Percentiles rank a stretch among this genome's conserved stretches.
Conservation (phyloP, 1,140 invertebrate genomes). For the Micrasema minimum region DNA sequence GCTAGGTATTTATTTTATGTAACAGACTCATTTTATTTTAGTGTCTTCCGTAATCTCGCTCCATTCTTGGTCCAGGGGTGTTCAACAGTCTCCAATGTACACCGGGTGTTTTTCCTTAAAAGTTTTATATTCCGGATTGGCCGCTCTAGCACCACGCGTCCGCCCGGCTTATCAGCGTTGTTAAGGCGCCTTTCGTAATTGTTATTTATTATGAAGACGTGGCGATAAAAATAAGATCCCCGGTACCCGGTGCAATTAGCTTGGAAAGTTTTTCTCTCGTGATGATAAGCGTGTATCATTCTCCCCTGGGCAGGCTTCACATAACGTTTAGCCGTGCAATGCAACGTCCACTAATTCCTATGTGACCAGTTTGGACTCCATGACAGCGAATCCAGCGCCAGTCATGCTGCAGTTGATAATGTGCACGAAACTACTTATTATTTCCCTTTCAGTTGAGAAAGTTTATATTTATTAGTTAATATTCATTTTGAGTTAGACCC, state of each 20-base stretch:
- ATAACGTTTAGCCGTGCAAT: slow-evolving; percentile 5
- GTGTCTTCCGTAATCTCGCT: slow-evolving; percentile 32
- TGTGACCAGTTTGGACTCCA: neutral
- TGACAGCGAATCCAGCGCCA: neutral
- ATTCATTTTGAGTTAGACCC: no score
- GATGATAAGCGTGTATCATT: slow-evolving; percentile 46
- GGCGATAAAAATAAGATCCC: slow-evolving; percentile 47
- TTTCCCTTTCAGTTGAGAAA: slow-evolving; percentile 33
- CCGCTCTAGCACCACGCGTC: neutral
- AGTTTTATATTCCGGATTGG: neutral
- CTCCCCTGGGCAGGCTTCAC: slow-evolving; percentile 14
- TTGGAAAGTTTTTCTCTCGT: slow-evolving; percentile 49
- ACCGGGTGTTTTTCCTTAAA: no score
- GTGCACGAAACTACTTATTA: slow-evolving; percentile 22
- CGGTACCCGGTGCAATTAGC: slow-evolving; percentile 46
- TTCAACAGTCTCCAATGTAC: no score
- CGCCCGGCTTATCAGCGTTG: slow-evolving; percentile 6
- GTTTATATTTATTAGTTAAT: no score
- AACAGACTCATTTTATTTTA: slow-evolving; percentile 16
- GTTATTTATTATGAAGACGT: slow-evolving; percentile 52
- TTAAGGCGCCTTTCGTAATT: slow-evolving; percentile 46
- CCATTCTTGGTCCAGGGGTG: neutral
- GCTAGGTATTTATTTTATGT: slow-evolving; percentile 35
- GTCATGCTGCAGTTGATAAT: slow-evolving; percentile 9
- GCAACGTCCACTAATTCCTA: no score